These are phyloP conservation scores for Cirrhinus mrigala DNA, from an alignment of 2,797 vertebrate genomes.

Conservation along the genomic window DNA sequence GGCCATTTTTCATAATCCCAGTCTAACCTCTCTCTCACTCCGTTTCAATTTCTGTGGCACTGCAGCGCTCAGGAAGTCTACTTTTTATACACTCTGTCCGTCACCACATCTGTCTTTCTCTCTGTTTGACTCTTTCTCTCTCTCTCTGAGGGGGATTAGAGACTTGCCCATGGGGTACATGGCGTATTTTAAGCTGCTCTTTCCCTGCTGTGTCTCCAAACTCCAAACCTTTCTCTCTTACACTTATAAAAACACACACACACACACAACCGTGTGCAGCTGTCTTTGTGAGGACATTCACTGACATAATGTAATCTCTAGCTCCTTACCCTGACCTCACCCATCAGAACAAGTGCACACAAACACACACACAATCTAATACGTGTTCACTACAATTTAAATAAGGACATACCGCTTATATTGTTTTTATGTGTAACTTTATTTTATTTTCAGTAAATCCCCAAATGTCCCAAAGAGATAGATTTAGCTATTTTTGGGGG, in stretches of 20 bases:
- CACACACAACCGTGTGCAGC: too few relatives aligned
- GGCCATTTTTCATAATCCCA: neutral
- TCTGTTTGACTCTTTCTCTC: conserved; percentile 25
- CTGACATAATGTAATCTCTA: too few relatives aligned
- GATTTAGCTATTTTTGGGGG: too few relatives aligned
- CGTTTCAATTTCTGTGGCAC: neutral
- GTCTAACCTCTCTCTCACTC: conserved; percentile 10
- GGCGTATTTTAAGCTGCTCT: conserved; percentile 77
- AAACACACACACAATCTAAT: too few relatives aligned
- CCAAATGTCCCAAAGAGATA: too few relatives aligned
- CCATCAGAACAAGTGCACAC: too few relatives aligned
- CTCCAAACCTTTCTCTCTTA: conserved; percentile 12
- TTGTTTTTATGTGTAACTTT: too few relatives aligned
- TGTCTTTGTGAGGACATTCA: too few relatives aligned
- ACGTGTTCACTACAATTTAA: too few relatives aligned
- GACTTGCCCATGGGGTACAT: conserved; percentile 53
- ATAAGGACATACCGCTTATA: too few relatives aligned
- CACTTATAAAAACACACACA: neutral
- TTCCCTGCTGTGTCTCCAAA: conserved; percentile 44
- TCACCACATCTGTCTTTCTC: conserved; percentile 29
- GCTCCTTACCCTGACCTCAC: too few relatives aligned
- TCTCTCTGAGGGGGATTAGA: conserved; percentile 51
- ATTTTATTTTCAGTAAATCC: too few relatives aligned
- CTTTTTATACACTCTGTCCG: neutral
- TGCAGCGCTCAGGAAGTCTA: neutral